Base-by-base conservation (phyloP, 1,140 invertebrate genomes). In the Homarus americanus region DNA sequence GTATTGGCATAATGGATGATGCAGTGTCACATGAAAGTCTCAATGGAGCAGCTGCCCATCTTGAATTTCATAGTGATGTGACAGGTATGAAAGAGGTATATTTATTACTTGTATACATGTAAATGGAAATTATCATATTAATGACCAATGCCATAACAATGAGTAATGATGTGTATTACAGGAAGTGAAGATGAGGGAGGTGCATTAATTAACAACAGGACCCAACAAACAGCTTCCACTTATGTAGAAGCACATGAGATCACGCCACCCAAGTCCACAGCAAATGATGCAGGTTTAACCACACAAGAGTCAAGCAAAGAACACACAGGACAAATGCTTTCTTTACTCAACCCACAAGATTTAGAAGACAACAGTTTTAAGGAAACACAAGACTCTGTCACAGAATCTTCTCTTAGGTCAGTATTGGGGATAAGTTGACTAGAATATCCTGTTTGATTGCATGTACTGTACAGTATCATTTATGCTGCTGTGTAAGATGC, bases 341-440 rank as follows among this genome's bases (percentile, higher is more conserved):
- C 63, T 32, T 3, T 73, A 5, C 36, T 73, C 17, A 85, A 80
- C 15, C 75, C 38, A 1, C 85, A 79, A 32, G 76, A 87, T 40
- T 32, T 44, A 38, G 76, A 36, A 41, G 76, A 87, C 24, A 79
- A 15, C 53, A 78, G 75, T 63, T 87, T 69, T 32, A 87, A 79
- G 41, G 85, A 87, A 38, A 79, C 85, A 32, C 75, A 79, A 58
- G 85, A 87, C 44, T 87, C 85, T 24, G 38, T 87, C 53, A 87
- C 85, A 28, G 85, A 87, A 78, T 87, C 85, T 20, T 87, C 85
- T 17, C 76, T 87, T 20, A 87, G 85, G 85, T 79, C 15, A 83
- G 80, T 83, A 12, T 9, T 58, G 53, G 20, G 53, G 15, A n/a
- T n/a, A n/a, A n/a, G n/a, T n/a, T n/a, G n/a, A n/a, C n/a, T n/a